Evolutionary conservation across 2,113 vertebrate genomes (phyloP), one percentile per base, ranked within the genome.

Genomic region (Dendrocopos noguchii): DNA sequence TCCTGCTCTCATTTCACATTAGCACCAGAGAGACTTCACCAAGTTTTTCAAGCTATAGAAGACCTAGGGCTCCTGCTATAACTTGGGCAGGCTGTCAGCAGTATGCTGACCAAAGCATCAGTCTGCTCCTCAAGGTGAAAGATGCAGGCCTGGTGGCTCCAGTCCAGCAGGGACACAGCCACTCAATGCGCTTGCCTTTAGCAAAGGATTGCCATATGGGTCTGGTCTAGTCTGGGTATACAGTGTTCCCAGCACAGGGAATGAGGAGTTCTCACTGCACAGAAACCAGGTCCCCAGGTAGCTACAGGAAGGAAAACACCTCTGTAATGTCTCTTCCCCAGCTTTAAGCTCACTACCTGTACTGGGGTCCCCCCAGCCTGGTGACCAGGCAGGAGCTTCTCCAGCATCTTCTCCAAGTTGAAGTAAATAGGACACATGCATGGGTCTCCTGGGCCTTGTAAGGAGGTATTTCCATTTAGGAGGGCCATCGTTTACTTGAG

Each of bases 11-110:
- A 21, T 92, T 73, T 76, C 68, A 82, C 3, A 2, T 70, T 47
- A 74, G 52, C 64, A 91, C 61, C 60, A 78, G 42, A 74, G 42
- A 67, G 52, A 53, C 65, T 73, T 80, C 61, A 53, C 25, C 24
- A 67, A 72, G 91, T 80, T 91, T 90, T 81, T 53, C 65, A 89
- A 65, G 65, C 67, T 53, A 31, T 27, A 15, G 15, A 46, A 92
- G 52, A 66, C 15, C 75, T 66, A 63, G 13, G 0, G 3, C 10
- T 80, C 19, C 5, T 0, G 2, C 64, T 46, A 7, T 47, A 83
- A 83, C 15, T 64, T 44, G 34, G 31, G 22, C 0, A 0, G 60
- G 46, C 10, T 89, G 39, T 28, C 15, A 50, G 84, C 52, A 94
- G 57, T 60, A 56, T 0, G 0, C 50, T 50, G 52, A 25, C 20